Base-by-base conservation (phyloP, 2,888 invertebrate species). In the Hemaris fuciformis region DNA sequence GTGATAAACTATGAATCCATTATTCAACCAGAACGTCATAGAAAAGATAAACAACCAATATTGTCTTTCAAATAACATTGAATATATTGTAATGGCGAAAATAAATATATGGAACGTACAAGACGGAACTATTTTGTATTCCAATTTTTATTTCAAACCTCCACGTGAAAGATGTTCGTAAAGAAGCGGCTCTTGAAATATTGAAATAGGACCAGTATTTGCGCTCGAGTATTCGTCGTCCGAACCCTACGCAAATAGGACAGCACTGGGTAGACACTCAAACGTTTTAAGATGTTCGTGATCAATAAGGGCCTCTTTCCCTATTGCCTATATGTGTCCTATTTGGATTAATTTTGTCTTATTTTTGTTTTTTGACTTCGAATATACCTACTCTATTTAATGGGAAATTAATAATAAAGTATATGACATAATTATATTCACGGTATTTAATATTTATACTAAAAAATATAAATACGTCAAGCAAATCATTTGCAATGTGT, bases 161-260 rank as follows among this genome's bases (percentile, higher is more conserved):
- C 25, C 10, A 15, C 41, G 41, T 42, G 2, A 57, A 10, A 38
- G n/a, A 45, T 57, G 25, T 45, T 34, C 31, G 27, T 42, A 42
- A 22, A 6, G 43, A 46, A 42, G 13, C 15, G 3, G 18, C 23
- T 38, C 46, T 34, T 48, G 62, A 62, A 62, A 66, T 66, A 64
- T 64, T 65, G 64, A 64, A 66, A 65, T 65, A 64, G 63, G 66
- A 64, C 64, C 62, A 61, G 60, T 65, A 66, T 68, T 68, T 68
- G 64, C 63, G 59, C 64, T 45, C 7, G 62, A 62, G 59, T 62
- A 62, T 62, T 62, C 62, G 56, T 56, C 34, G 62, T 53, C 43
- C 59, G 56, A 59, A 56, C 59, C 61, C 61, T 57, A 61, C 61
- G 57, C 61, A 61, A 61, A 61, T 61, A 61, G 57, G 43, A 15